Base-by-base conservation (phyloP, 1,140 invertebrate species). In the Stegodyphus dumicola region DNA sequence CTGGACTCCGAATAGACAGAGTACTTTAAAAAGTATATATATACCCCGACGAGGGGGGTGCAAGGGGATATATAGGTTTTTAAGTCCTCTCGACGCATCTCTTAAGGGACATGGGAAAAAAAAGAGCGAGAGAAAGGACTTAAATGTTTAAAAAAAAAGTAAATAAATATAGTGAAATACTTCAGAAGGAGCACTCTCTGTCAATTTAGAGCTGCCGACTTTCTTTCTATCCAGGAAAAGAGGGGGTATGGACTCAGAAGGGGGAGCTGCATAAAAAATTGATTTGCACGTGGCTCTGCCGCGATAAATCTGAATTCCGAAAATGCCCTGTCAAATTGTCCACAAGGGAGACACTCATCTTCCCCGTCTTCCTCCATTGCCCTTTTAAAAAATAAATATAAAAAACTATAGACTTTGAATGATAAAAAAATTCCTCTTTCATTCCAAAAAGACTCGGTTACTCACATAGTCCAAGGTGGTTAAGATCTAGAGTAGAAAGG, bases 311-410 rank as follows among this genome's bases (percentile, higher is more conserved):
- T 86, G 85, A 80, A 86, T 86, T 80, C 77, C 85, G 85, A 80
- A 86, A 86, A 86, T 86, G 85, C 85, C 85, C 77, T 86, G 85
- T 86, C 85, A 86, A 79, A 86, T 86, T 86, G 85, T 86, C 77
- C 85, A 77, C 85, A 66, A 64, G 85, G 85, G 85, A 86, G 77
- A 76, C 77, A 86, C 85, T 80, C 85, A 80, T 86, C 85, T 86
- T 86, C 71, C 69, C 13, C n/a, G 49, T 77, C 69, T 60, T 56
- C 18, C 48, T 65, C 18, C 11, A 73, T 15, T 52, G 66, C n/a
- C 33, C n/a, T 48, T 18, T n/a, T 15, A 9, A 9, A 18, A 18
- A 18, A 69, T 15, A 13, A 51, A 73, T 15, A 7, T 49, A 52
- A 73, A 73, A 73, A 73, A 51, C 33, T 17, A 52, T 49, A 73